These are phyloP conservation scores for Peromyscus attwateri DNA, from an alignment of 2,797 vertebrate species.

Conservation along the genomic window DNA sequence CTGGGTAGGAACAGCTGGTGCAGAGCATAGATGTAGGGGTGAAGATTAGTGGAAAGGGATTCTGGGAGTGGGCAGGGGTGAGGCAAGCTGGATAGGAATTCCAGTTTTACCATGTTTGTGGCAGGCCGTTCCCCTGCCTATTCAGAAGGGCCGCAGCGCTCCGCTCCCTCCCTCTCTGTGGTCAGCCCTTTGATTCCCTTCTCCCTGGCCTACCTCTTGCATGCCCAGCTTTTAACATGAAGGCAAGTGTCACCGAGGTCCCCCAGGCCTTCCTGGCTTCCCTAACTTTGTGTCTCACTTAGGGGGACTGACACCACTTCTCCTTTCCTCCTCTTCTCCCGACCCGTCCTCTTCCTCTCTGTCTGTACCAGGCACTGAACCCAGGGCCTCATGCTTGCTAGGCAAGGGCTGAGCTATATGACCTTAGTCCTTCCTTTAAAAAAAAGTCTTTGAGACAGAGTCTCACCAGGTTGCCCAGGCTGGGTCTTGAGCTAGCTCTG, in stretches of 20 bases:
- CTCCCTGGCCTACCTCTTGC: not conserved
- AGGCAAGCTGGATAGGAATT: not conserved
- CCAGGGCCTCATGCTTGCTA: not conserved
- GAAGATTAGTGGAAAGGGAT: not conserved
- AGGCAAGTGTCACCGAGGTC: not conserved
- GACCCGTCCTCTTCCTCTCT: not conserved
- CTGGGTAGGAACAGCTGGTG: not conserved
- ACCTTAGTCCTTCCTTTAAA: not conserved
- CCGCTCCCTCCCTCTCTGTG: rapidly evolving
- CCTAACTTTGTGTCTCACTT: not conserved
- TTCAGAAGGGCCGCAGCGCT: not conserved
- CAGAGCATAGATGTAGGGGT: too few species aligned
- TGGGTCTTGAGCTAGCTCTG: not conserved
- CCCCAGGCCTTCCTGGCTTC: not conserved
- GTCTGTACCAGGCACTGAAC: not conserved
- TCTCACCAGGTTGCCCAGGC: not conserved
- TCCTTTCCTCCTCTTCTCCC: not conserved
- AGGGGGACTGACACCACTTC: not conserved
- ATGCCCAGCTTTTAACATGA: too few species aligned
- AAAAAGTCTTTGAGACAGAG: not conserved
- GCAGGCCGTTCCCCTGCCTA: not conserved
- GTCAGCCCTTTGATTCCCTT: not conserved
- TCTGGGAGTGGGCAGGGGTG: too few species aligned
- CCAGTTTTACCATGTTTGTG: not conserved
- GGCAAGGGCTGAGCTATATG: not conserved